Base-by-base conservation (phyloP, 2,113 vertebrate species). In the Psittacus erithacus region DNA sequence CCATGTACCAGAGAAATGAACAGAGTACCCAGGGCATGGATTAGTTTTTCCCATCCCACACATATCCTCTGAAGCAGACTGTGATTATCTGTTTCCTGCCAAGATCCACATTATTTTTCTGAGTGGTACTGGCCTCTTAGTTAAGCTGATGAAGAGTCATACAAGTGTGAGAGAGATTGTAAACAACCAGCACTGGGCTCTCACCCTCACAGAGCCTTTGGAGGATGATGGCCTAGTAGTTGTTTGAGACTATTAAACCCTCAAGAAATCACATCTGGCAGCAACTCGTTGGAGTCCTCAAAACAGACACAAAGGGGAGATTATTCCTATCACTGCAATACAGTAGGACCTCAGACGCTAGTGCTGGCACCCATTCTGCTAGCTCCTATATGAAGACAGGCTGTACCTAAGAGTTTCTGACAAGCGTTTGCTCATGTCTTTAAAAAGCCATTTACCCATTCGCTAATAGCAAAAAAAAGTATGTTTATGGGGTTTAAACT, bases 361-460 rank as follows among this genome's bases (percentile, higher is more conserved):
- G 31, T 27, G 31, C 2, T 47, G 18, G 35, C 70, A 39, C 43
- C 52, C 27, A 18, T 24, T n/a, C 12, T 0, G 0, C 38, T 23
- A 62, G 63, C 41, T 87, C 35, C 39, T 31, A 6, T 47, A 93
- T 0, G 0, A 89, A 79, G 65, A 33, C 49, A 90, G 35, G 46
- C 43, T 41, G 8, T 49, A 73, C 13, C 80, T 83, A 49, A 81
- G 49, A 62, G 27, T 35, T 90, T 38, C 38, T 46, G 64, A 50
- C 13, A 86, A 50, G 28, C 5, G 2, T 27, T 63, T 5, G 13
- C 50, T 89, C 25, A 11, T 16, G 20, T 47, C 60, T 55, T 79
- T 29, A 35, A 80, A 90, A 75, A 82, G 49, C 23, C 44, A 87
- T 27, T 55, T 39, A 43, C 39, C 13, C 60, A 87, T 49, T 85